Conservation (phyloP, 2,797 vertebrate genomes). For the Ceyx erithaca region DNA sequence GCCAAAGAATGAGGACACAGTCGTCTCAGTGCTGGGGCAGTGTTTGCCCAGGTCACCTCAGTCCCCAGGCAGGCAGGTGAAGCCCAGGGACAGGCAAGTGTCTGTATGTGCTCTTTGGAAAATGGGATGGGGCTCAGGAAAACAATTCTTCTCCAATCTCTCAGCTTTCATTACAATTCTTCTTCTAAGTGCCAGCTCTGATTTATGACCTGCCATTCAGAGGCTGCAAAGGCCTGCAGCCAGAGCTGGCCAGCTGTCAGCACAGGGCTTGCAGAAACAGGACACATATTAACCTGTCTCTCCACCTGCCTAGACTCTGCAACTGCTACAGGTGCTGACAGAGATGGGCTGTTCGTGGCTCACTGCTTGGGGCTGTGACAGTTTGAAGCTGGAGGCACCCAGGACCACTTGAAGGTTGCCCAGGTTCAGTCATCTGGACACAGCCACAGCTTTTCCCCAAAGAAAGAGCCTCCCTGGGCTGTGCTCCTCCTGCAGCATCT, state of each 20-base stretch:
- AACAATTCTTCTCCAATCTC: conserved; percentile 78
- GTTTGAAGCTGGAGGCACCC: not conserved
- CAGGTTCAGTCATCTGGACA: not conserved
- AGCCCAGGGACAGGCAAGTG: not conserved
- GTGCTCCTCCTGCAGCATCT: not conserved
- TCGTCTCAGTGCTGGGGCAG: not conserved
- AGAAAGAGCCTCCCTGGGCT: not conserved
- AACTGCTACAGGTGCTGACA: not conserved
- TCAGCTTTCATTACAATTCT: conserved; percentile 82
- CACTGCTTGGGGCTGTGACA: not conserved
- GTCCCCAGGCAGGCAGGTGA: not conserved
- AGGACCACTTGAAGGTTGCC: not conserved
- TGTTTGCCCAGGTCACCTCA: not conserved
- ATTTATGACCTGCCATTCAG: conserved; percentile 60
- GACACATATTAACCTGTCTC: conserved; percentile 20
- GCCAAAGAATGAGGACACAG: not conserved
- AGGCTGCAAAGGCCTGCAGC: not conserved
- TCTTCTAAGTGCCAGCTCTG: conserved; percentile 66
- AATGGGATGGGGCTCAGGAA: conserved; percentile 33
- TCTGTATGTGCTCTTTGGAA: not conserved
- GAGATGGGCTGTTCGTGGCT: not conserved
- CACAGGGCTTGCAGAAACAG: not conserved
- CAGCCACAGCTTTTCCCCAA: accelerated
- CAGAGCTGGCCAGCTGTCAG: conserved; percentile 33
- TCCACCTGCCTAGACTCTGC: not conserved